Conservation (phyloP, 2,888 invertebrate genomes). For the Ischnus inquisitorius region DNA sequence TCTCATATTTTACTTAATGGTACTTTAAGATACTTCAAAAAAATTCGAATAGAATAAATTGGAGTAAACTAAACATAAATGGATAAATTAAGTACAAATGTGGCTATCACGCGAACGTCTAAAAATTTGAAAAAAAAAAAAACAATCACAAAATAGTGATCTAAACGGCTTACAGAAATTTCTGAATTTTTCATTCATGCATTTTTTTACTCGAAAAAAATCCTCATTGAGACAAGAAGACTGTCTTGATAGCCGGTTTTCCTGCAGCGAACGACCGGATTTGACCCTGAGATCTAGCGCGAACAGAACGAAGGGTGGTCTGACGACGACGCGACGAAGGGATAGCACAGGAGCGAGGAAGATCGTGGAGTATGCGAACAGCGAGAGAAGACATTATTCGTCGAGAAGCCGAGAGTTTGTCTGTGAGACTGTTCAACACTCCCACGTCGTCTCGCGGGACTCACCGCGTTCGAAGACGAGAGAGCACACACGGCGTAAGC, state of each 20-base stretch:
- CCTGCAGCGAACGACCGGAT: conserved; percentile 72
- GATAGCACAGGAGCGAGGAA: conserved; percentile 51
- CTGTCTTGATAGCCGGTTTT: conserved; percentile 71
- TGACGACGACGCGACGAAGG: conserved; percentile 19
- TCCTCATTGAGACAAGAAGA: background rate
- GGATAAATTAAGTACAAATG: too few relatives aligned
- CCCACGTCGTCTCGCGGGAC: conserved; percentile 55
- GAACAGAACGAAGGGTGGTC: background rate
- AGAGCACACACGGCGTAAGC: conserved; percentile 57
- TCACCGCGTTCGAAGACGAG: conserved; percentile 60
- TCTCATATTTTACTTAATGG: too few relatives aligned
- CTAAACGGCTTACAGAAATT: too few relatives aligned
- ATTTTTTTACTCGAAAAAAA: background rate
- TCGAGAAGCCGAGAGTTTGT: conserved; percentile 46
- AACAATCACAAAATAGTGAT: too few relatives aligned
- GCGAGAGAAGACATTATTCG: conserved; percentile 31
- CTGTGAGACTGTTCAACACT: conserved; percentile 63
- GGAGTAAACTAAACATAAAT: too few relatives aligned
- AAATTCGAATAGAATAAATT: too few relatives aligned
- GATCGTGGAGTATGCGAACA: conserved; percentile 67
- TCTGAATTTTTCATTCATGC: too few relatives aligned
- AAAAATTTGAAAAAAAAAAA: too few relatives aligned
- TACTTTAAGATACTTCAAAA: too few relatives aligned
- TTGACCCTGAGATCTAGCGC: conserved; percentile 65
- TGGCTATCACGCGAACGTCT: too few relatives aligned